Conservation (phyloP, 2,797 vertebrate species). For the Triplophysa bombifrons region DNA sequence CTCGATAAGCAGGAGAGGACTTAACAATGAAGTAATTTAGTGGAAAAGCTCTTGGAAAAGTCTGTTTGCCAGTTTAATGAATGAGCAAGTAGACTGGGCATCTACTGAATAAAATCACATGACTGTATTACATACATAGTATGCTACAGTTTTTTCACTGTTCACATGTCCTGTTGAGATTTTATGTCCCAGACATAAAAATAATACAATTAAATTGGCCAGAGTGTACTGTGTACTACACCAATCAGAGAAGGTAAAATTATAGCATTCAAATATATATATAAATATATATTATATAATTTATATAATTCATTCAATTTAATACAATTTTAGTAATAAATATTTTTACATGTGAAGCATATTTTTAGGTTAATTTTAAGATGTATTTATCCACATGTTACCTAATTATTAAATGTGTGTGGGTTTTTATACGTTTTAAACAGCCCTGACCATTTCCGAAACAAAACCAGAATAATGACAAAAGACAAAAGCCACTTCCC, state of each 20-base stretch:
- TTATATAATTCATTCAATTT: no score
- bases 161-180: not conserved
- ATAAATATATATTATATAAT: no score
- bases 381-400: not conserved
- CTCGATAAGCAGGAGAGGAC: not conserved
- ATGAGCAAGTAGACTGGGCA: not conserved
- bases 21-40: not conserved
- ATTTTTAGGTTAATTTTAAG: no score
- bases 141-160: not conserved
- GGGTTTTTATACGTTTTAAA: not conserved
- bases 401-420: not conserved
- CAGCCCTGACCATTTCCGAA: not conserved
- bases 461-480: not conserved
- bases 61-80: not conserved
- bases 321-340: no score
- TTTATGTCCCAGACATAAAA: no score
- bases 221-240: no score
- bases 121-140: not conserved
- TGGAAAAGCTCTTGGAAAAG: not conserved
- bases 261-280: no score
- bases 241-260: not conserved
- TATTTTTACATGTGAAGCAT: no score
- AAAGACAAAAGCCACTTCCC: not conserved
- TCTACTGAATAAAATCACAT: not conserved
- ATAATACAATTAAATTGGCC: no score